Evolutionary conservation across 2,797 vertebrate species (phyloP).

Genomic region (Monodelphis domestica): DNA sequence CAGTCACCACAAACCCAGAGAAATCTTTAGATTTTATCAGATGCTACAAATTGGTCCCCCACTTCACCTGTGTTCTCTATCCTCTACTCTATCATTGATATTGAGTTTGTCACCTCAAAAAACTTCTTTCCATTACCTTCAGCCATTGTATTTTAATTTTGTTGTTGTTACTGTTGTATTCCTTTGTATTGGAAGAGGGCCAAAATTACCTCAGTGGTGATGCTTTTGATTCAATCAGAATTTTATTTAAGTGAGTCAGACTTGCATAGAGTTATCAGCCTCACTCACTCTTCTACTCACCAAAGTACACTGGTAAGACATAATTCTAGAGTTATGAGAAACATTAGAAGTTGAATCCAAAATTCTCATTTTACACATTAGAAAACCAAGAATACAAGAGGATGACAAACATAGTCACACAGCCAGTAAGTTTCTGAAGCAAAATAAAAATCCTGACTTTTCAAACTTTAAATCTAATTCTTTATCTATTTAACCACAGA

Average conservation of each 20-base stretch:
- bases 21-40: neutral
- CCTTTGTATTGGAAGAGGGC: too few relatives aligned
- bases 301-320: too few relatives aligned
- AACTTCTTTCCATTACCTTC: neutral
- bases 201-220: too few relatives aligned
- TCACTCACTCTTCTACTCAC: too few relatives aligned
- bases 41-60: neutral
- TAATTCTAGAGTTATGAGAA: neutral
- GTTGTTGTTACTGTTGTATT: too few relatives aligned
- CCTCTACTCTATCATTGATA: accelerated
- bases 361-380: neutral
- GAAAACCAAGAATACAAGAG: neutral
- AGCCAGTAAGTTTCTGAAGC: neutral
- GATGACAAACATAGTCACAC: neutral
- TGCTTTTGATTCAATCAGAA: too few relatives aligned
- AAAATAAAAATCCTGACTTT: neutral
- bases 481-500: neutral
- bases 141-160: neutral
- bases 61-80: neutral
- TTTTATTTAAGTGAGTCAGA: too few relatives aligned
- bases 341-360: neutral
- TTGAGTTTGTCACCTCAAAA: neutral
- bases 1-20: neutral
- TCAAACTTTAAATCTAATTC: neutral
- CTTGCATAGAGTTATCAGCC: too few relatives aligned